phyloP scores from a whole-genome alignment of 2,113 vertebrate genomes.

The Sinocyclocheilus grahami region DNA sequence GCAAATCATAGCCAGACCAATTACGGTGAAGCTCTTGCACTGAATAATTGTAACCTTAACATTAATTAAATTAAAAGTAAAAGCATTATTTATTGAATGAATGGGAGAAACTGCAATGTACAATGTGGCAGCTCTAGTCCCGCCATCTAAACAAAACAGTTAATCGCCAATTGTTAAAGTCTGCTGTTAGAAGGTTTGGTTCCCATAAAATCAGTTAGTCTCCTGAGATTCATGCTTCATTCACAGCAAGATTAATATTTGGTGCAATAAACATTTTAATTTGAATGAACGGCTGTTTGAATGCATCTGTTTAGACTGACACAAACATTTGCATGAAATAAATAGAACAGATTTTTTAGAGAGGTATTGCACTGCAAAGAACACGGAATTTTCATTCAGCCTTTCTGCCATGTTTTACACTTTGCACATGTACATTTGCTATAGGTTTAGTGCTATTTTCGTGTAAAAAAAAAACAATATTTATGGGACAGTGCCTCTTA shows the following conservation, averaged over 20 bases:
- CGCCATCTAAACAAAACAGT: not conserved
- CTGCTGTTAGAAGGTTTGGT: not conserved
- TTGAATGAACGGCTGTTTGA: not conserved
- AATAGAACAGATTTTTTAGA: not conserved
- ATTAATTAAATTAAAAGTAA: not conserved
- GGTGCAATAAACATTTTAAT: not conserved
- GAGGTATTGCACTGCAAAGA: too few relatives aligned
- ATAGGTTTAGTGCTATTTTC: not conserved
- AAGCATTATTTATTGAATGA: not conserved
- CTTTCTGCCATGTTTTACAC: too few relatives aligned
- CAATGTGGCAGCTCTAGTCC: not conserved
- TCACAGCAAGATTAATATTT: not conserved
- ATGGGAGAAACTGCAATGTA: not conserved
- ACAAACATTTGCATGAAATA: not conserved
- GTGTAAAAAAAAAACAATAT: too few relatives aligned
- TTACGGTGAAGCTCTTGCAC: not conserved
- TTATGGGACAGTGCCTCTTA: too few relatives aligned
- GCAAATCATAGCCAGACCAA: not conserved
- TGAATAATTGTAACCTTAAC: not conserved
- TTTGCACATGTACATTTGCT: too few relatives aligned
- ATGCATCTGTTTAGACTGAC: not conserved
- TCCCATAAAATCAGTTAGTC: not conserved
- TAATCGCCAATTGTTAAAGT: not conserved
- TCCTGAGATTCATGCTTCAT: not conserved
- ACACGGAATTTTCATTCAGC: too few relatives aligned